Percentiles rank a stretch among this genome's conserved stretches.
These are phyloP conservation scores for Arrhopalites spinosus DNA, from an alignment of 2,888 invertebrate species.

Conservation along the genomic window DNA sequence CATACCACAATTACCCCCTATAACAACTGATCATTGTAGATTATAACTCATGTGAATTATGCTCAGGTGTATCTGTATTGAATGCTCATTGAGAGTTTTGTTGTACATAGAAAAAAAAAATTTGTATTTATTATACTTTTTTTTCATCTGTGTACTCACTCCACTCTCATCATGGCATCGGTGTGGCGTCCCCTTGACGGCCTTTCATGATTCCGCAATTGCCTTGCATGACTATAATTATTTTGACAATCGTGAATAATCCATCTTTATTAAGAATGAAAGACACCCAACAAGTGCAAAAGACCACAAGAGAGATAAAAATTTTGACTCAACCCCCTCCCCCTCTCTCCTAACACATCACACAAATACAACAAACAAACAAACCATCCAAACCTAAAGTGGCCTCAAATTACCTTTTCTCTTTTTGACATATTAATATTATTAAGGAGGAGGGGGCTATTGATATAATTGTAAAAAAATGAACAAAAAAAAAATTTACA, in stretches of 20 bases:
- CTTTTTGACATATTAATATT: neutral
- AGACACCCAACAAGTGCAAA: conserved; percentile 24
- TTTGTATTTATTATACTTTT: neutral
- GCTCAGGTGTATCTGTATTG: neutral
- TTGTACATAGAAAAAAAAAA: too few relatives aligned
- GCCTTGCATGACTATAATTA: conserved; percentile 26
- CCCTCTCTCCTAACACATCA: neutral
- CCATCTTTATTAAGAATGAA: conserved; percentile 20
- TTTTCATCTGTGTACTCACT: neutral
- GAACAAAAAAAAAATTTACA: neutral
- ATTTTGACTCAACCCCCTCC: too few relatives aligned
- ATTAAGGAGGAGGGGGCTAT: neutral
- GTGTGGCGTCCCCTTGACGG: neutral
- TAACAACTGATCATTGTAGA: conserved; percentile 7
- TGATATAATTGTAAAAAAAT: neutral
- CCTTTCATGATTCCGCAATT: conserved; percentile 31
- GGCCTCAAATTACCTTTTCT: neutral
- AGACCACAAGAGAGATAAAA: conserved; percentile 6
- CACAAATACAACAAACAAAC: too few relatives aligned
- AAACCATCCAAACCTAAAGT: neutral
- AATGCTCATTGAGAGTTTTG: too few relatives aligned
- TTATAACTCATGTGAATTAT: too few relatives aligned
- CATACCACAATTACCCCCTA: conserved; percentile 15
- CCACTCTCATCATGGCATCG: neutral
- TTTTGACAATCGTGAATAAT: conserved; percentile 32